Evolutionary conservation across 53 echinoderm and acorn worm species (phyloP), one percentile per base, ranked within the genome.

Genomic region (Henricia sp.): DNA sequence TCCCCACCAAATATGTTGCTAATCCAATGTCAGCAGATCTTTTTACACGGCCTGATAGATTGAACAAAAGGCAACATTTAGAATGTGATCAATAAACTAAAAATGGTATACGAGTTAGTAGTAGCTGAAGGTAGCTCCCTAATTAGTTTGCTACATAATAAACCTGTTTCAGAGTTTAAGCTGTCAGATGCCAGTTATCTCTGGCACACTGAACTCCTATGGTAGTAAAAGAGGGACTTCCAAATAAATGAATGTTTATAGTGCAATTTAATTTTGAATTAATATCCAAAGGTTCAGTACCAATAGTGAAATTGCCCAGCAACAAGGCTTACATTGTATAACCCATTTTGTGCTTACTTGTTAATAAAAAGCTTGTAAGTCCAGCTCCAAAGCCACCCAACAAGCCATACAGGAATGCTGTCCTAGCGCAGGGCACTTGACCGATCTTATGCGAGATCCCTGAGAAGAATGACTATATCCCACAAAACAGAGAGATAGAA

Each of bases 371-470:
- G 56, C 77, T 78, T 32, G 75, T 77, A 9, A 95, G 57, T 63
- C 96, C 96, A 23, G 51, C 72, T 37, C 86, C 86, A 28, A 95
- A 73, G 24, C 96, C 96, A 23, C 92, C 91, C 21, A 91, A 82
- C 21, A 95, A 67, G 48, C 96, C 96, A 87, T 88, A 87, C 68
- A 95, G 55, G 77, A 93, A 91, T 11, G 96, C 93, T 19, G 89
- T 95, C 54, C 96, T 91, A 65, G 90, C 84, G 67, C 96, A 95
- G 32, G 96, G 96, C 17, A 85, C 78, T 17, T 55, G 59, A 34
- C 75, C 41, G 20, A 90, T 70, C 35, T 50, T 30, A 38, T 34
- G 48, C 32, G 67, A 33, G 1, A 87, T 21, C 28, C 82, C 52
- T 17, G 72, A 52, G 28, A 85, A 72, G 26, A 63, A 21, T 3